These are phyloP conservation scores for Pyrrhia umbra DNA, from an alignment of 2,888 invertebrate species.

Conservation along the genomic window DNA sequence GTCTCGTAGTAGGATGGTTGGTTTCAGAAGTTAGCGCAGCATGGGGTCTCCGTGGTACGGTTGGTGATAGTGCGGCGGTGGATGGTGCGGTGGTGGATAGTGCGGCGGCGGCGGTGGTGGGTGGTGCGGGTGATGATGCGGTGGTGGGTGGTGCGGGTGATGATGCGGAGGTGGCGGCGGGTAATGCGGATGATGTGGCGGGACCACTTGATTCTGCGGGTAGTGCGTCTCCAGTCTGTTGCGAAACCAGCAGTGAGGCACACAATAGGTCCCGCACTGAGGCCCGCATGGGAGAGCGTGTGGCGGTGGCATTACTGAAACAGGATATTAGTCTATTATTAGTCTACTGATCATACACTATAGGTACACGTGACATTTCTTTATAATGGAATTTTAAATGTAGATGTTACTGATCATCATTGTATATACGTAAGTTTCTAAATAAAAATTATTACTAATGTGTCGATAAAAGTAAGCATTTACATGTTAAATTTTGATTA, in stretches of 20 bases:
- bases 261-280: conserved; percentile 76
- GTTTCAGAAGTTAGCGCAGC: conserved; percentile 27
- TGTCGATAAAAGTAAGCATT: too few species aligned
- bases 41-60: conserved; percentile 29
- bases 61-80: conserved; percentile 42
- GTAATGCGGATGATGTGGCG: conserved; percentile 36
- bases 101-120: conserved; percentile 41
- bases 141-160: conserved; percentile 48
- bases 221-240: conserved; percentile 48
- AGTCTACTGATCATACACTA: neutral
- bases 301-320: conserved; percentile 80
- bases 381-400: too few species aligned
- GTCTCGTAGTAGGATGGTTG: neutral
- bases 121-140: conserved; percentile 48
- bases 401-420: too few species aligned
- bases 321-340: conserved; percentile 1
- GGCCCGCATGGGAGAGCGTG: conserved; percentile 79
- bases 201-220: conserved; percentile 44
- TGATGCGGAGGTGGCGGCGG: conserved; percentile 56
- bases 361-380: too few species aligned
- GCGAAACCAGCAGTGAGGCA: conserved; percentile 75
- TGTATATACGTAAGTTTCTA: too few species aligned
- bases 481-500: neutral
- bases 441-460: too few species aligned
- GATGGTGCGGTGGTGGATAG: conserved; percentile 35